phyloP scores from a whole-genome alignment of 23 tunicate species.

The Clavelina lepadiformis region DNA sequence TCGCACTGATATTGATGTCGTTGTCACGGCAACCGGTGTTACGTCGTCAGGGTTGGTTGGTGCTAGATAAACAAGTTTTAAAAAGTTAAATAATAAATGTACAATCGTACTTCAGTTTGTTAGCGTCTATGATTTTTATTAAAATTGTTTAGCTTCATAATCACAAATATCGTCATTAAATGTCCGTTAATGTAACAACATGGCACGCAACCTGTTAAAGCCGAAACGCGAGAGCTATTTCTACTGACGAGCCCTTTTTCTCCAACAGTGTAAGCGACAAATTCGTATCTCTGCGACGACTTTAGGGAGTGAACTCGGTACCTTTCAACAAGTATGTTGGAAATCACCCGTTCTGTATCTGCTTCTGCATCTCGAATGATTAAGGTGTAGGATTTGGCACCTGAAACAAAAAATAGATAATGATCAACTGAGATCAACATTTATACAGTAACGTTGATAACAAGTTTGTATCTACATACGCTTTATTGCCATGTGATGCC shows the following conservation, averaged over 20 bases:
- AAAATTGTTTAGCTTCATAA: too few relatives aligned
- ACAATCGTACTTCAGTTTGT: too few relatives aligned
- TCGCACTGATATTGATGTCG: slow-evolving; percentile 1
- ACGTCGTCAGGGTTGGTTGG: slow-evolving; percentile 58
- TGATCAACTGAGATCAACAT: too few relatives aligned
- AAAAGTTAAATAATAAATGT: too few relatives aligned
- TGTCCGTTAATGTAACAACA: too few relatives aligned
- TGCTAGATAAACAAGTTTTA: too few relatives aligned
- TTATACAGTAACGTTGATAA: too few relatives aligned
- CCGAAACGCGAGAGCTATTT: slow-evolving; percentile 9
- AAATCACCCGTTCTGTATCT: slow-evolving; percentile 2
- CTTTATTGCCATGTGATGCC: too few relatives aligned
- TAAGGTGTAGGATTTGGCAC: slow-evolving; percentile 13
- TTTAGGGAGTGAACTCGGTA: background rate
- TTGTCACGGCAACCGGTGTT: slow-evolving; percentile 4
- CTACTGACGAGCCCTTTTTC: slow-evolving; percentile 2
- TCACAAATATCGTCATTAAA: too few relatives aligned
- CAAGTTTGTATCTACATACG: too few relatives aligned
- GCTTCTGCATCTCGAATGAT: slow-evolving; percentile 10
- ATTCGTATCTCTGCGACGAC: slow-evolving; percentile 27
- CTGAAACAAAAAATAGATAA: too few relatives aligned
- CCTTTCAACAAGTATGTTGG: background rate
- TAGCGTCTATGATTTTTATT: too few relatives aligned
- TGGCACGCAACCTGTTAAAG: slow-evolving; percentile 19
- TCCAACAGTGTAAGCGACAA: slow-evolving; percentile 20